Base-by-base conservation (phyloP, 2,888 invertebrate genomes). In the Drosophila silvestris region DNA sequence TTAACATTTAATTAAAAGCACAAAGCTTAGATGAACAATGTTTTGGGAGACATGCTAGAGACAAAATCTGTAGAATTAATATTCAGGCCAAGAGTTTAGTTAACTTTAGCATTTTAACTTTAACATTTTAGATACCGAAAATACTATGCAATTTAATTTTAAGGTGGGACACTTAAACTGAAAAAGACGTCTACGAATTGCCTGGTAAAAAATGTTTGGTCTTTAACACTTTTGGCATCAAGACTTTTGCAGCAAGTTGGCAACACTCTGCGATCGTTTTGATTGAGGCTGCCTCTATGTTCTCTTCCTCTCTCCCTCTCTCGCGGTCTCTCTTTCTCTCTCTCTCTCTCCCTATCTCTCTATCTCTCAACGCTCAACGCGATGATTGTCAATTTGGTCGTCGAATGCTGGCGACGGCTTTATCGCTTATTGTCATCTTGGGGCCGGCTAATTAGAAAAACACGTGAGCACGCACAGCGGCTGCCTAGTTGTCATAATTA, bases 371-470 rank as follows among this genome's bases (percentile, higher is more conserved):
- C 41, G n/a, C 22, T 22, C 41, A n/a, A n/a, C 16, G 54, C 65
- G 88, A 90, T 90, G 92, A 92, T 92, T 91, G 91, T 91, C 91
- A 91, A 91, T 89, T 90, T 91, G 76, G 79, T 69, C 56, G 70
- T 60, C 71, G 59, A 66, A 70, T 70, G 76, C 73, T 84, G 86
- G 86, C 86, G 75, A 81, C 86, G 86, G 77, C 75, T 82, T 82
- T 87, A 83, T 90, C 87, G 86, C 71, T 78, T 79, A 87, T 83
- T 85, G 87, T 83, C 85, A 85, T 85, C 85, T 86, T 39, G 74
- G 33, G 74, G 74, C 68, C 73, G 82, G 74, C 89, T 88, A 88
- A 88, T 88, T 88, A 89, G 86, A 88, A 87, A 87, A 86, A 77
- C 85, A 87, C 83, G 89, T 86, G 89, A 87, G 87, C 85, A 86